Percentiles rank a stretch among this genome's conserved stretches.
These are phyloP conservation scores for Myrmophylax atrothorax DNA, from an alignment of 2,113 vertebrate genomes.

Conservation along the genomic window DNA sequence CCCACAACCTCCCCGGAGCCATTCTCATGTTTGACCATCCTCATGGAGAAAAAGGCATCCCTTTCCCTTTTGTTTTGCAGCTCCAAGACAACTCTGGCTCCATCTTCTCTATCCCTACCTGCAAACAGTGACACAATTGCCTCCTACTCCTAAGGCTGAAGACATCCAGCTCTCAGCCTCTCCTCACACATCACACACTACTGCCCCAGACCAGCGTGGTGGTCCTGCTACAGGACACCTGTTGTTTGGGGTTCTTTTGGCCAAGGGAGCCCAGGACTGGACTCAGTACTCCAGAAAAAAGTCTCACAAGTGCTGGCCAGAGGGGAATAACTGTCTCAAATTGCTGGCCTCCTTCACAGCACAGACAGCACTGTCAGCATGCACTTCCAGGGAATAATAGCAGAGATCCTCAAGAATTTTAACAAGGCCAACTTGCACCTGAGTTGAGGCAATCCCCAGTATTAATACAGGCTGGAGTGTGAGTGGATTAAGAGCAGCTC, in stretches of 20 bases:
- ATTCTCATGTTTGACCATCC: not conserved
- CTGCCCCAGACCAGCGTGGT: not conserved
- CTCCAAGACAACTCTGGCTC: not conserved
- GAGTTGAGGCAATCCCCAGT: fast-evolving
- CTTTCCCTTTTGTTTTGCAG: not conserved
- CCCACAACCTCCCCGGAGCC: not conserved
- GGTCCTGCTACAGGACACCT: not conserved
- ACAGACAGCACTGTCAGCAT: not conserved
- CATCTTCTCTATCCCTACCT: not conserved
- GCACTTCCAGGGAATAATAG: not conserved
- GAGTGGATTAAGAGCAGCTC: not conserved
- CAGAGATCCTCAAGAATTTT: not conserved
- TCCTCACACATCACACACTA: not conserved
- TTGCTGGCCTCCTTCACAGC: not conserved
- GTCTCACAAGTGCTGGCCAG: not conserved
- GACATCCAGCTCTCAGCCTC: not conserved
- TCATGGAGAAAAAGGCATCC: not conserved
- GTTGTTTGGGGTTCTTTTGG: not conserved
- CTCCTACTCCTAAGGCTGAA: not conserved
- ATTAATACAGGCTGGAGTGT: not conserved
- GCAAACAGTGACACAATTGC: not conserved
- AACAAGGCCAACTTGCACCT: not conserved
- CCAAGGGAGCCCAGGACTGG: not conserved
- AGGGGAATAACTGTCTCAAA: not conserved
- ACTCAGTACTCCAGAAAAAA: not conserved